A percentile compares a stretch with the other conserved stretches of the same genome.
phyloP scores from a whole-genome alignment of 2,797 vertebrate genomes.

The Pangasius sanitwongsei region DNA sequence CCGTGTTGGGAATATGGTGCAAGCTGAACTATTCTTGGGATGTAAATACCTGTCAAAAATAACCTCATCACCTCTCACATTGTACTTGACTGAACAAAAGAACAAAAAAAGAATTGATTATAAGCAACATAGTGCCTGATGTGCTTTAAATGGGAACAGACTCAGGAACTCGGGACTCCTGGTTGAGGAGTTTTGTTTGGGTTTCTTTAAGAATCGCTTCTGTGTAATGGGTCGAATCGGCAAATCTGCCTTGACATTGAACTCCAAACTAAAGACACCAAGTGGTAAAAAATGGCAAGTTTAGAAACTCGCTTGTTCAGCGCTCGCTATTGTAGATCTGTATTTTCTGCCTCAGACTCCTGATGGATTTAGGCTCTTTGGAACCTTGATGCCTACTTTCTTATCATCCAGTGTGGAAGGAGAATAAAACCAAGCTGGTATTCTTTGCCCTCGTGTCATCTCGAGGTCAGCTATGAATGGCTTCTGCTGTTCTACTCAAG shows the following conservation, averaged over 20 bases:
- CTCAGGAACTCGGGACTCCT: background rate
- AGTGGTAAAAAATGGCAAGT: background rate
- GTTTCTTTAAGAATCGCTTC: background rate
- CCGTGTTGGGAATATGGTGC: background rate
- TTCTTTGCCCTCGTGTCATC: background rate
- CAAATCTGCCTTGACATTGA: background rate
- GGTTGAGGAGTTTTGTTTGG: too few species aligned
- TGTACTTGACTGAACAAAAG: background rate
- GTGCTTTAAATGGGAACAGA: background rate
- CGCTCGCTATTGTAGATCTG: background rate
- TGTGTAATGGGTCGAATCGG: background rate
- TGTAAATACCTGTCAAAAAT: slow-evolving; percentile 21
- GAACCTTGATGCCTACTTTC: background rate
- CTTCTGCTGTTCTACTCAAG: background rate
- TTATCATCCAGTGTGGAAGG: background rate
- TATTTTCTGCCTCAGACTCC: background rate
- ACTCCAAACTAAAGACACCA: background rate
- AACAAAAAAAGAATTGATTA: background rate
- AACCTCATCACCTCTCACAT: background rate
- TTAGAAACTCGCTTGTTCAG: background rate
- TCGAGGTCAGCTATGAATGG: background rate
- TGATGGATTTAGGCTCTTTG: background rate
- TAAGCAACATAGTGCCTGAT: background rate
- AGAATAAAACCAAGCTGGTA: background rate
- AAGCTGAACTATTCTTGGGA: background rate